Base-by-base conservation (phyloP, 2,888 invertebrate species). In the Anorthoa munda region DNA sequence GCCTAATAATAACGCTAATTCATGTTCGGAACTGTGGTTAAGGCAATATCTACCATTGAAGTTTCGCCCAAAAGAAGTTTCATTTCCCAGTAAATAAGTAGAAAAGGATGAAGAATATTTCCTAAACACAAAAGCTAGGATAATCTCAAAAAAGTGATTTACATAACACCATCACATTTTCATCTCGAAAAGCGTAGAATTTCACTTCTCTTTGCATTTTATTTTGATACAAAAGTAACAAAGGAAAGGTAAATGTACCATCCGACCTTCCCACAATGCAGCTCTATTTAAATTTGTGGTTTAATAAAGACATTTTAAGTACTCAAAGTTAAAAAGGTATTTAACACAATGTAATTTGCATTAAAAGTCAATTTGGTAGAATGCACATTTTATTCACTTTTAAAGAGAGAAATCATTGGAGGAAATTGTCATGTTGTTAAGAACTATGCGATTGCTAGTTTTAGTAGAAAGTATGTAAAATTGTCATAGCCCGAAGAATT, bases 311-410 rank as follows among this genome's bases (percentile, higher is more conserved):
- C 31, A 59, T 64, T 66, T 60, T 23, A 64, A 72, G 72, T 58
- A 72, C 17, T 46, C 39, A 53, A 51, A 65, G n/a, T 58, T 15
- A 67, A 31, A 77, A 79, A 75, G 21, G 17, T 59, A 64, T 60
- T 60, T 21, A 65, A 59, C 71, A 72, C 50, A 21, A 12, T 0
- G n/a, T 31, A 55, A 69, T 78, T 79, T 77, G 68, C 77, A 75
- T 75, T 50, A 74, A 71, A 72, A 75, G 31, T 60, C 63, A 71
- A 78, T 86, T 86, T 67, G 0, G 61, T 21, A 63, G 26, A 76
- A 75, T 66, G 59, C 69, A 64, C 59, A 51, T 64, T 81, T 67
- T 60, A 64, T 63, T 11, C 31, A 67, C 71, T 68, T 69, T 84
- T 81, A 65, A 67, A 68, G 50, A n/a, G 26, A 56, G 51, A 82